Conservation (phyloP, 1,140 invertebrate species). For the Drosophila orena region DNA sequence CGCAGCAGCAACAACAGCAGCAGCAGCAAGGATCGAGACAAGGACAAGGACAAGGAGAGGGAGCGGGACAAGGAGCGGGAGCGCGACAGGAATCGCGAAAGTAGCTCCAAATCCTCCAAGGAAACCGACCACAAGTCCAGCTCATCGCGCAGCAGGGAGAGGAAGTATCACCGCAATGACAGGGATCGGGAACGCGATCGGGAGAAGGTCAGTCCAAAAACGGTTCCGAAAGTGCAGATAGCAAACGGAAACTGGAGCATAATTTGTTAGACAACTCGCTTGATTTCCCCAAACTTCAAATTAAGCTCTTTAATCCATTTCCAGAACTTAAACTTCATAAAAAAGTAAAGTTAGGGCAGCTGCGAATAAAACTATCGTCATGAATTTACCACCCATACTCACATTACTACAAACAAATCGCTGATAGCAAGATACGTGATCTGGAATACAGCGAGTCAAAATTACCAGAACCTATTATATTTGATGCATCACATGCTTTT, state of each 20-base stretch:
- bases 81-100: constrained; percentile 14
- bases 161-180: constrained; percentile 67
- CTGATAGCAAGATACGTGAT: not conserved
- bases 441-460: not conserved
- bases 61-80: constrained; percentile 29
- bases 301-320: no score
- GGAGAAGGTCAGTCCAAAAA: constrained; percentile 47
- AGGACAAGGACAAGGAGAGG: not conserved
- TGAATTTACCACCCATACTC: no score
- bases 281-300: no score
- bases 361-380: no score
- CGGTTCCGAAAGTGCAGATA: not conserved
- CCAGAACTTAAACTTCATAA: no score
- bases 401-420: not conserved
- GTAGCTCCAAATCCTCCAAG: constrained; percentile 46
- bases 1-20: constrained; percentile 29
- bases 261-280: no score
- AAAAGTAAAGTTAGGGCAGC: no score
- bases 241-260: not conserved
- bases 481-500: not conserved
- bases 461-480: not conserved
- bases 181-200: constrained; percentile 48
- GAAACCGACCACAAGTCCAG: constrained; percentile 51
- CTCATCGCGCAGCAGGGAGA: constrained; percentile 70
- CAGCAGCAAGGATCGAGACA: constrained; percentile 27